Evolutionary conservation across 2,113 vertebrate species (phyloP), one percentile per base, ranked within the genome.

Genomic region (Lepus timidus): DNA sequence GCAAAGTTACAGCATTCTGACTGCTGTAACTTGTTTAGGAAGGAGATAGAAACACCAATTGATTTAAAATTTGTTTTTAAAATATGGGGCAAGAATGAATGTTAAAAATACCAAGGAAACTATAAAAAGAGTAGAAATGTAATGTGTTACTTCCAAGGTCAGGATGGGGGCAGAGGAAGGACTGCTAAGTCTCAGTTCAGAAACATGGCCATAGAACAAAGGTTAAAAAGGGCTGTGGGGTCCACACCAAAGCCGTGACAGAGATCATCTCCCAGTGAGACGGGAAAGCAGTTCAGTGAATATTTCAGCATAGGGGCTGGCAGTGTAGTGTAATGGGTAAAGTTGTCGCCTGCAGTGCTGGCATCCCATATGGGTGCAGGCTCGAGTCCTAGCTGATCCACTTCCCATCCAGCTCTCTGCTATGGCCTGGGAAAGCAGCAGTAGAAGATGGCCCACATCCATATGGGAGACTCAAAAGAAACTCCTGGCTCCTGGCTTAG

Each of bases 1-100:
- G 25, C 31, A 29, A 73, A 52, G 14, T 75, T 25, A 16, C 62
- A 79, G 6, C 33, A 52, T 87, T 49, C 12, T 75, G 52, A 74
- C 39, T 55, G 52, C 61, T 75, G 22, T 33, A 4, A 9, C 65
- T 67, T 87, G 27, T 25, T 73, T 58, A 84, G n/a, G 17, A 70
- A 82, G 62, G 62, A 16, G 83, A 52, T n/a, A 52, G n/a, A 92
- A 27, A 19, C 31, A 70, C 23, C 20, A 39, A 68, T 33, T 67
- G 31, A 87, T 27, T 83, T 62, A 78, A 78, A 92, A 84, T 78
- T 70, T 71, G n/a, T 88, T 88, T 1, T 6, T 3, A 81, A 95
- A 65, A 76, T 68, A 88, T 33, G 58, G 33, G n/a, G 6, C 25
- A 75, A 25, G 2, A 68, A 29, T 13, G 29, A 23, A 1, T 89